Conservation (phyloP, 2,113 vertebrate genomes). For the Larimichthys crocea region DNA sequence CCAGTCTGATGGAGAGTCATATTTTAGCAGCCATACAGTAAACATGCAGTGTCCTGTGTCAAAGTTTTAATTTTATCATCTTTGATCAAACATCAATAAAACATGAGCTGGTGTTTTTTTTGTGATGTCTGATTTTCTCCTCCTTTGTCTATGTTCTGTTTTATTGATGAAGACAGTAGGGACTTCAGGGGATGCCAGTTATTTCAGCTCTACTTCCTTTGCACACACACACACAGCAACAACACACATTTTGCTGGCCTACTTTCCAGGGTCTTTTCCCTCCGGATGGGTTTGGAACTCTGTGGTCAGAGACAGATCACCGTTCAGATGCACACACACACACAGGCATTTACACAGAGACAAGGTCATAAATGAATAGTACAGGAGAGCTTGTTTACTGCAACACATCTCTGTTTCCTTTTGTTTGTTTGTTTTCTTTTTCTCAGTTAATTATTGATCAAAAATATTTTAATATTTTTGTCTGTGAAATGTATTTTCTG, state of each 20-base stretch:
- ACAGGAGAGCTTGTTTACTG: slow-evolving; percentile 9
- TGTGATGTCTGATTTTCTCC: slow-evolving; percentile 36
- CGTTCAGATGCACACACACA: slow-evolving; percentile 36
- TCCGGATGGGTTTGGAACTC: slow-evolving; percentile 58
- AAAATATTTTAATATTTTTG: background rate
- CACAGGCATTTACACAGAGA: background rate
- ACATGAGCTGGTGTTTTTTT: slow-evolving; percentile 16
- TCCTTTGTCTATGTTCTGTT: slow-evolving; percentile 66
- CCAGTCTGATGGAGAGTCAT: background rate
- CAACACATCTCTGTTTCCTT: background rate
- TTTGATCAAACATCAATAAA: slow-evolving; percentile 29
- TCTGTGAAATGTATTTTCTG: background rate
- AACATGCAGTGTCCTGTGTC: background rate
- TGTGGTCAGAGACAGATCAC: slow-evolving; percentile 63
- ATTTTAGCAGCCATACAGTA: background rate
- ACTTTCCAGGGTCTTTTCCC: slow-evolving; percentile 74
- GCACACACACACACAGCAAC: slow-evolving; percentile 17
- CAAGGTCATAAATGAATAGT: slow-evolving; percentile 49
- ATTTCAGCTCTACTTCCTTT: slow-evolving; percentile 81
- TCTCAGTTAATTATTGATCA: too few relatives aligned
- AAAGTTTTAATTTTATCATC: background rate
- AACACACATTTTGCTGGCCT: slow-evolving; percentile 57
- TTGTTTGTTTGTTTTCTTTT: background rate
- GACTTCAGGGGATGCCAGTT: slow-evolving; percentile 76
- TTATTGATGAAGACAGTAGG: slow-evolving; percentile 80